Evolutionary conservation across 1,140 invertebrate species (phyloP).

Genomic region (Drosophila arawakana): DNA sequence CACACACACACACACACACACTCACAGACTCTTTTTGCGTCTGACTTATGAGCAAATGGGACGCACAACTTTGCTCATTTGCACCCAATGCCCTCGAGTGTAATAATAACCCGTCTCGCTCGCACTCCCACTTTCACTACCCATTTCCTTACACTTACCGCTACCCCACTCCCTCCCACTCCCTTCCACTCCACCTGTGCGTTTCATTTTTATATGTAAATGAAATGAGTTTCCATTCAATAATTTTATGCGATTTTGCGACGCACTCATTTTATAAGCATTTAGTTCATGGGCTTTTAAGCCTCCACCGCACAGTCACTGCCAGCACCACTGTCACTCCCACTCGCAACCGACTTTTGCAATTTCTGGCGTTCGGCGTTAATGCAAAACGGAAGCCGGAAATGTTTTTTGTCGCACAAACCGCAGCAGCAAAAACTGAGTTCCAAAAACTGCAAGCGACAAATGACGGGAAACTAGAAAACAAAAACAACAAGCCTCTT

Average conservation of each 20-base stretch:
- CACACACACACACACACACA: constrained; percentile 7
- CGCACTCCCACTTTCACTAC: too few relatives aligned
- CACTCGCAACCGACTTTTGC: background rate
- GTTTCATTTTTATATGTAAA: constrained; percentile 50
- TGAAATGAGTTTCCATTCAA: constrained; percentile 54
- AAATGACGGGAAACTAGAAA: constrained; percentile 44
- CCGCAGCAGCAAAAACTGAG: constrained; percentile 36
- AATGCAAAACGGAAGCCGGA: constrained; percentile 68
- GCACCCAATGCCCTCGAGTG: constrained; percentile 62
- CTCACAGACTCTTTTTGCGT: constrained; percentile 42
- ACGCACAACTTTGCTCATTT: constrained; percentile 68
- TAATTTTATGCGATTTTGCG: constrained; percentile 29
- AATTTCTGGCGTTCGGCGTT: constrained; percentile 5
- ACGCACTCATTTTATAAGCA: constrained; percentile 24
- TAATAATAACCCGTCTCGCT: constrained; percentile 6
- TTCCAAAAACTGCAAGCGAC: constrained; percentile 60
- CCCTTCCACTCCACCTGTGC: too few relatives aligned
- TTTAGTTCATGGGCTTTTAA: background rate
- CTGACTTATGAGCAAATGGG: constrained; percentile 66
- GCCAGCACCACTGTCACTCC: background rate
- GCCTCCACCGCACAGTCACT: too few relatives aligned
- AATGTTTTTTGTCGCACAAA: constrained; percentile 62
- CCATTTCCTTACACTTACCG: too few relatives aligned
- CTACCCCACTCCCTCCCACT: too few relatives aligned
- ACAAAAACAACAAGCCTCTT: constrained; percentile 1